Evolutionary conservation across 2,888 invertebrate genomes (phyloP), one percentile per base, ranked within the genome.

Genomic region (Drosophila tanythrix): DNA sequence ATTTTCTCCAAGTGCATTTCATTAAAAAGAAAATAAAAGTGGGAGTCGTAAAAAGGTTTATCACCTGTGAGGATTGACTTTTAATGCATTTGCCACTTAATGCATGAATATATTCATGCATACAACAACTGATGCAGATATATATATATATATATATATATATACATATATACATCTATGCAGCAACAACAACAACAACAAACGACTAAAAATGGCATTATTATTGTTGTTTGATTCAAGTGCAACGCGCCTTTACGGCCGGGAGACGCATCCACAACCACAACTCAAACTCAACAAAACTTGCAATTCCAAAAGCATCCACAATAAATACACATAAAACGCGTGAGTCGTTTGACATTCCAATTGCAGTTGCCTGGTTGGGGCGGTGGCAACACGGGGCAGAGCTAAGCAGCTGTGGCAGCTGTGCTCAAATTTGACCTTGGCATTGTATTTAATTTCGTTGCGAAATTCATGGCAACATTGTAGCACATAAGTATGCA

Each of bases 281-380:
- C 87, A 76, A 73, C 52, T 35, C 3, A 29, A 3, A 40, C 35
- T 36, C 13, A 18, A 55, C 55, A 50, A 69, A 62, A 68, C 51
- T 57, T 31, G 21, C 70, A 63, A 66, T 56, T 68, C 74, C 46
- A 69, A 60, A 82, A 40, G 60, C 65, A 69, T 65, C 60, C 62
- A 62, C 65, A 56, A 53, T 27, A 25, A 55, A 11, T 3, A 35
- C 11, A 38, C 27, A 27, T 38, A 36, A 56, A 66, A 68, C 86
- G 88, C 84, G 89, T 85, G 84, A 85, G 82, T 70, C 67, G 85
- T 70, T 88, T 85, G 85, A 82, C 85, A 85, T 85, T 89, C 89
- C 79, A 82, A 84, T 74, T 75, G 74, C 60, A 31, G 73, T 59
- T 31, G 61, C 43, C 38, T 18, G 27, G 43, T 35, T 18, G 50